Base-by-base conservation (phyloP, 2,888 invertebrate species). In the Dendrolimus houi region DNA sequence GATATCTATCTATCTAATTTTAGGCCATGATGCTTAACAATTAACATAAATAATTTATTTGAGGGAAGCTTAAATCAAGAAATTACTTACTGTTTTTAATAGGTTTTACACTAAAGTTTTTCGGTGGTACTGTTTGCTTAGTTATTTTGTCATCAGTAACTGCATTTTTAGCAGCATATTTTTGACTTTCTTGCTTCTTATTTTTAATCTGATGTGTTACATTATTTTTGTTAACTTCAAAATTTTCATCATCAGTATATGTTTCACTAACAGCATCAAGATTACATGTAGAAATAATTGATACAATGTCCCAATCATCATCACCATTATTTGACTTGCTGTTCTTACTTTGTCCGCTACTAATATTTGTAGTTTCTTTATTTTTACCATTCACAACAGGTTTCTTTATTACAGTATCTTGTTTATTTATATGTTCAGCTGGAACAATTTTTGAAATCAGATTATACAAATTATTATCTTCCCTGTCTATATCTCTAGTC, bases 371-470 rank as follows among this genome's bases (percentile, higher is more conserved):
- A 10, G 2, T 47, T 12, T 9, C 9, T 47, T 47, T 47, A 47
- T 12, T 47, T 47, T 6, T 47, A 47, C 47, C 47, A 47, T 10
- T 9, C 3, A 12, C 12, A 47, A 9, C 12, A 12, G 47, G 9
- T 47, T 47, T 47, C 9, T 47, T 47, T 2, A 2, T 12, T 47
- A 12, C 12, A 10, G 9, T 12, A 47, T 47, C 12, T 12, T 72
- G 68, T n/a, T 70, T 57, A 67, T 83, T 85, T 58, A 87, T 83
- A 52, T 73, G 73, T 12, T 85, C 79, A 9, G 74, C 69, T 9
- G 87, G 85, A 9, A 90, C 85, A 65, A 90, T 84, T 69, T 87
- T 87, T 52, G 86, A 81, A 56, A 90, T 85, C 61, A 88, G 80
- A 66, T 87, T 83, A 60, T 85, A 64, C 12, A 84, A 69, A 73